Percentiles rank a stretch among this genome's conserved stretches.
These are phyloP conservation scores for Oryzias sinensis DNA, from an alignment of 2,797 vertebrate species.

Conservation along the genomic window DNA sequence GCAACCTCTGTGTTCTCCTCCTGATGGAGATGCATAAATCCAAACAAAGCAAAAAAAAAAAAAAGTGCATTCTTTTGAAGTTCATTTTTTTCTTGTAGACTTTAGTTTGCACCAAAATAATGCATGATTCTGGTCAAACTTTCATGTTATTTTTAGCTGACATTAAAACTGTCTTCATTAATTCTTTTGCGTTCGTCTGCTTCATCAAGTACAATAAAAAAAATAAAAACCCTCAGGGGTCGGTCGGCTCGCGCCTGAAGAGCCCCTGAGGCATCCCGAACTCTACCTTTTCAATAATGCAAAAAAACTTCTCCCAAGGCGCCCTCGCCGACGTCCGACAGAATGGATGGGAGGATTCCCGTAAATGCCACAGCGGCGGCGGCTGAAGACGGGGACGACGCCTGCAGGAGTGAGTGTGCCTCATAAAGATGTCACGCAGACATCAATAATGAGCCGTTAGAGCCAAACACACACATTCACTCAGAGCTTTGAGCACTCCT, in stretches of 20 bases:
- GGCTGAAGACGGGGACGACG: constrained; percentile 29
- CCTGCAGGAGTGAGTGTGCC: constrained; percentile 59
- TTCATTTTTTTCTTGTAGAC: constrained; percentile 47
- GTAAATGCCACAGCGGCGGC: constrained; percentile 24
- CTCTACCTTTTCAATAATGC: constrained; percentile 74
- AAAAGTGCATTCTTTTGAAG: constrained; percentile 63
- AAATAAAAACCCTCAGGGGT: constrained; percentile 58
- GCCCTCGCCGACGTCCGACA: constrained; percentile 48
- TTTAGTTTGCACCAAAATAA: constrained; percentile 59
- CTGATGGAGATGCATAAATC: constrained; percentile 64
- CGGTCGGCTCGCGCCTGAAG: constrained; percentile 65
- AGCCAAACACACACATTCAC: not conserved
- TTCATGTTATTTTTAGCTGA: constrained; percentile 76
- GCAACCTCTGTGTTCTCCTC: constrained; percentile 57
- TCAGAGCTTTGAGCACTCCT: not conserved
- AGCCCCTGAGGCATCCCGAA: constrained; percentile 67
- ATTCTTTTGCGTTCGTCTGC: constrained; percentile 63
- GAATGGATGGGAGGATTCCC: constrained; percentile 42
- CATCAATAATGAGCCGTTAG: not conserved
- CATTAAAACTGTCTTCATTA: constrained; percentile 69
- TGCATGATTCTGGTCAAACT: constrained; percentile 71
- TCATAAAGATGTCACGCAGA: constrained; percentile 15
- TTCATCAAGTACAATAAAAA: constrained; percentile 58
- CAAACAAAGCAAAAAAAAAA: no score
- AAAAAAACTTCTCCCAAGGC: constrained; percentile 67